Base-by-base conservation (phyloP, 2,797 vertebrate genomes). In the Danio albolineatus region DNA sequence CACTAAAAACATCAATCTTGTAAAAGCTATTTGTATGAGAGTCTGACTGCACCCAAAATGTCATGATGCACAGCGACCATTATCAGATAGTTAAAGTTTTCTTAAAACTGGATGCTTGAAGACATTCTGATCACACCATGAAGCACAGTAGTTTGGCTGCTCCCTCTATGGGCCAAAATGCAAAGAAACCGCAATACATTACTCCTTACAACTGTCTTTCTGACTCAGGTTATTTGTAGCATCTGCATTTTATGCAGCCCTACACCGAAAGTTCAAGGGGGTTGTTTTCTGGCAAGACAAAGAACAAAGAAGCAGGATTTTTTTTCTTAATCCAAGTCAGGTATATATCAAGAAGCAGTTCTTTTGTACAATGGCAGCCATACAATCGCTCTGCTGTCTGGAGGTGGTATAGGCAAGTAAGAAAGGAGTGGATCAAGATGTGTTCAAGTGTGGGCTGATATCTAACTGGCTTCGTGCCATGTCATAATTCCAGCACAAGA, bases 121-220 rank as follows among this genome's bases (percentile, higher is more conserved):
- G 28, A 36, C 62, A 65, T 44, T 6, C 53, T 67, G 51, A 16
- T 28, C 4, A 73, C 8, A 53, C 1, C n/a, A 17, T 39, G 0
- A 16, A 36, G 73, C 44, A 51, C 84, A 87, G 82, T 16, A 19
- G 82, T 80, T n/a, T 79, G 87, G 78, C 56, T 89, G 89, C 89
- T 90, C 91, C 92, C 92, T 87, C 93, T 94, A 85, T 85, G 92
- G 94, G 90, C 54, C 41, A 84, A 84, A 86, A 64, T 36, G 53
- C n/a, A 59, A 71, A 16, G 28, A 81, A 65, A 41, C 43, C 10
- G 0, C 77, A 59, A 12, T 4, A 76, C 12, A 36, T 13, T 46
- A 56, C 66, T 44, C 60, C 17, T 78, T 2, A 61, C 46, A 62
- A 16, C 19, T 1, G 49, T 44, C 38, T 6, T 21, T 70, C 57